Conservation (phyloP, 2,888 invertebrate species). For the Diarsia mendica region DNA sequence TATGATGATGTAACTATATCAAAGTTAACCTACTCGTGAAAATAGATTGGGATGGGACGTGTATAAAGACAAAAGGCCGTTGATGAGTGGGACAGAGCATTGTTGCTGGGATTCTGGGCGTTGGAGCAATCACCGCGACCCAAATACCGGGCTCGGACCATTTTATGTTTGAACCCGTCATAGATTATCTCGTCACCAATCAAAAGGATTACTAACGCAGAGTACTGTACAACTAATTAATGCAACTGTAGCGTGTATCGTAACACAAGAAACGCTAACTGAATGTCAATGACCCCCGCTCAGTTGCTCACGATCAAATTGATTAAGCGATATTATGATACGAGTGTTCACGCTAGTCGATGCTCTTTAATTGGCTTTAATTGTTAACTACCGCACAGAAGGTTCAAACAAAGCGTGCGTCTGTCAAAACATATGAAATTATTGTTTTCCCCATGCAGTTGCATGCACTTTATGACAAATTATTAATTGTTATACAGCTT, state of each 20-base stretch:
- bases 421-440: constrained; percentile 50
- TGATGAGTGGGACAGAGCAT: constrained; percentile 77
- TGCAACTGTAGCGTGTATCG: constrained; percentile 56
- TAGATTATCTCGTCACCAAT: constrained; percentile 65
- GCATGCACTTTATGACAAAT: constrained; percentile 42
- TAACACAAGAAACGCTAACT: constrained; percentile 62
- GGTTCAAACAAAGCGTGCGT: constrained; percentile 40
- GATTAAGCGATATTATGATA: constrained; percentile 86
- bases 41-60: constrained; percentile 64
- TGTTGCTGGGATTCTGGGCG: constrained; percentile 79
- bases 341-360: constrained; percentile 79
- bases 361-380: constrained; percentile 86
- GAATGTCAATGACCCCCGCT: constrained; percentile 79
- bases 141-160: constrained; percentile 77
- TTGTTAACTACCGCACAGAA: constrained; percentile 70
- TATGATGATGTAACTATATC: constrained; percentile 43
- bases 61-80: constrained; percentile 76
- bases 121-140: constrained; percentile 83
- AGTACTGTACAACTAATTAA: constrained; percentile 62
- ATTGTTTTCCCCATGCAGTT: constrained; percentile 29
- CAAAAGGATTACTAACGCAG: constrained; percentile 57
- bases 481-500: constrained; percentile 37
- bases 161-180: constrained; percentile 69
- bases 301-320: constrained; percentile 83
- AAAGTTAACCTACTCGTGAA: constrained; percentile 61